Evolutionary conservation across 2,113 vertebrate genomes (phyloP).

Genomic region (Sterrhoptilus dennistouni): DNA sequence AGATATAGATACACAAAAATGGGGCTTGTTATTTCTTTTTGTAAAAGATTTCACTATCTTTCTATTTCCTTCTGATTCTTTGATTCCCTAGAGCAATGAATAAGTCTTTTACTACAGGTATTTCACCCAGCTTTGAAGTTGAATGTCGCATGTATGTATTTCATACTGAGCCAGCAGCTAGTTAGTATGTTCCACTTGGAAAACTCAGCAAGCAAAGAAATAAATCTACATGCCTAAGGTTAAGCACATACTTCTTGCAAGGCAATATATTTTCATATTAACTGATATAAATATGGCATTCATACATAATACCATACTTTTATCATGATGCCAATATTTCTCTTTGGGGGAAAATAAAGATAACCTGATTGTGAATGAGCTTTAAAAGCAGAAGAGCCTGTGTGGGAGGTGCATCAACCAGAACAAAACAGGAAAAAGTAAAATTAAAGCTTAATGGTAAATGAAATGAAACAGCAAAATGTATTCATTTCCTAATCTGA

Average conservation of each 20-base stretch:
- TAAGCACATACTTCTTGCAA: background rate
- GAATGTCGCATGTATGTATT: background rate
- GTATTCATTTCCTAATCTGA: background rate
- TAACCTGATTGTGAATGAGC: background rate
- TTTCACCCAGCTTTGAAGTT: background rate
- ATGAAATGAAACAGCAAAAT: background rate
- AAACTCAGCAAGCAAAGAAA: background rate
- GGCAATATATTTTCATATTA: background rate
- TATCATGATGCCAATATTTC: background rate
- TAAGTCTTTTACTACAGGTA: background rate
- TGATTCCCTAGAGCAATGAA: background rate
- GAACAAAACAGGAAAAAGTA: background rate
- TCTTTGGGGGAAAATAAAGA: accelerated
- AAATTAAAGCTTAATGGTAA: background rate
- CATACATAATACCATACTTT: background rate
- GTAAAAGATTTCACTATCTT: background rate
- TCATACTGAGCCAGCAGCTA: background rate
- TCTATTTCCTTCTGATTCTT: background rate
- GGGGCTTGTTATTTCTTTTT: background rate
- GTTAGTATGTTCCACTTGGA: background rate
- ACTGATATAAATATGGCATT: background rate
- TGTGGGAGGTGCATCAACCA: background rate
- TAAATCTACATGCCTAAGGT: background rate
- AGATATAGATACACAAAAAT: background rate
- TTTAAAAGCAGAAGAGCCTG: background rate